Evolutionary conservation across 2,113 vertebrate genomes (phyloP).

Genomic region (Xiphophorus maculatus): DNA sequence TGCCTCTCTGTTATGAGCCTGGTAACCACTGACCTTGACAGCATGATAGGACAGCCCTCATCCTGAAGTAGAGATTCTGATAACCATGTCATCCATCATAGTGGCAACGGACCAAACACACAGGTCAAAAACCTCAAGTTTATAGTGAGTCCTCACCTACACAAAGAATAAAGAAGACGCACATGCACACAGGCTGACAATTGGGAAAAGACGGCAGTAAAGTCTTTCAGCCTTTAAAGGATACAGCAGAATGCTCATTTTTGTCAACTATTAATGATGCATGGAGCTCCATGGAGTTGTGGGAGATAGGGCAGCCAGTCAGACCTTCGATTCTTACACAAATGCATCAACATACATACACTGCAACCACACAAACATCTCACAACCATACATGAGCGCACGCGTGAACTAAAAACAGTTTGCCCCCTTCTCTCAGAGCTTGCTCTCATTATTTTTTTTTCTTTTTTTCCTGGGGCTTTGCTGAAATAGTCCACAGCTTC

Average conservation of each 20-base stretch:
- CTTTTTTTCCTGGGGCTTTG: slow-evolving; percentile 52
- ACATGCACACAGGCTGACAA: not conserved
- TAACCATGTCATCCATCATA: slow-evolving; percentile 73
- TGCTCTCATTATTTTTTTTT: slow-evolving; percentile 18
- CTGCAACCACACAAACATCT: slow-evolving; percentile 22
- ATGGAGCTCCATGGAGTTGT: slow-evolving; percentile 56
- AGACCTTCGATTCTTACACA: slow-evolving; percentile 19
- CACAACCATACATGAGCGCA: slow-evolving; percentile 29
- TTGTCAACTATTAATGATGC: slow-evolving; percentile 68
- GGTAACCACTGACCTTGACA: slow-evolving; percentile 75
- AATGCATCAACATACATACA: not conserved
- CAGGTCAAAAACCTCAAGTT: slow-evolving; percentile 58
- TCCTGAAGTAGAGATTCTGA: slow-evolving; percentile 61
- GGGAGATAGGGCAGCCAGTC: slow-evolving; percentile 59
- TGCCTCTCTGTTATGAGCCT: slow-evolving; percentile 54
- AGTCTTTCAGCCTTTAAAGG: slow-evolving; percentile 54
- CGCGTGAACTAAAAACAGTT: slow-evolving; percentile 11
- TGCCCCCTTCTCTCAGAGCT: slow-evolving; percentile 37
- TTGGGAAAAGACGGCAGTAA: slow-evolving; percentile 9
- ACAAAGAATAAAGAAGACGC: slow-evolving; percentile 4
- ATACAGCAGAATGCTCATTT: slow-evolving; percentile 59
- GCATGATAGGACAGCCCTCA: slow-evolving; percentile 59
- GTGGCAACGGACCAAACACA: slow-evolving; percentile 58
- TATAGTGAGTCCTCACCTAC: slow-evolving; percentile 43
- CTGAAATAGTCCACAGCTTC: slow-evolving; percentile 65